Percentiles rank a stretch among this genome's conserved stretches.
phyloP scores from a whole-genome alignment of 2,888 invertebrate species.

The Mystacides longicornis region DNA sequence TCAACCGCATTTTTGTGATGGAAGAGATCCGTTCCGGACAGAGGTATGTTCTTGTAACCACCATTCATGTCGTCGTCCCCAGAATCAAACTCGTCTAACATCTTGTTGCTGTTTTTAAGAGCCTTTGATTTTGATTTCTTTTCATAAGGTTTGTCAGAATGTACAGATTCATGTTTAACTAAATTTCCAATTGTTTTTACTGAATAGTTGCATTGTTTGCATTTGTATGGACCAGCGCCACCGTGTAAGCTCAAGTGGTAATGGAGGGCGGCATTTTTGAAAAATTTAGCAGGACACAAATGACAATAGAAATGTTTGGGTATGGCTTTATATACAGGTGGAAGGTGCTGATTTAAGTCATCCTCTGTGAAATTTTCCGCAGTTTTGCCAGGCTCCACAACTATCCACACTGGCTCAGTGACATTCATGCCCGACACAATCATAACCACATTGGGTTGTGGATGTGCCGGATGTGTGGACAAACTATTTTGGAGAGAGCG shows the following conservation, averaged over 20 bases:
- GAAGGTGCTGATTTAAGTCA: slow-evolving; percentile 24
- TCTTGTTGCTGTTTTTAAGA: neutral
- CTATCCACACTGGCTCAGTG: slow-evolving; percentile 41
- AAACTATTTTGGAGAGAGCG: slow-evolving; percentile 60
- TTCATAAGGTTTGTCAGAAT: slow-evolving; percentile 35
- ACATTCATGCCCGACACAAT: slow-evolving; percentile 31
- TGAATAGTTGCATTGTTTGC: slow-evolving; percentile 63
- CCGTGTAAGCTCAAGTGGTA: slow-evolving; percentile 65
- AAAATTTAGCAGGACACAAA: slow-evolving; percentile 67
- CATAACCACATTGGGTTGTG: slow-evolving; percentile 53
- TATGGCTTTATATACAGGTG: slow-evolving; percentile 27
- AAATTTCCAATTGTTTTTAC: slow-evolving; percentile 62
- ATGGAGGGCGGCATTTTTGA: slow-evolving; percentile 60
- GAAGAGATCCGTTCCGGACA: slow-evolving; percentile 60
- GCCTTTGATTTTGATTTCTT: slow-evolving; percentile 17
- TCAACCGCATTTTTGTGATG: slow-evolving; percentile 56
- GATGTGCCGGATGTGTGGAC: slow-evolving; percentile 54
- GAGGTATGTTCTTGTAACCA: slow-evolving; percentile 50
- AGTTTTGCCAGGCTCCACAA: slow-evolving; percentile 26
- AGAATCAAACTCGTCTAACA: slow-evolving; percentile 37
- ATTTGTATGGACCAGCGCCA: slow-evolving; percentile 56
- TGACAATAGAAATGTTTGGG: slow-evolving; percentile 45
- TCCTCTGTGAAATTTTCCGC: slow-evolving; percentile 2
- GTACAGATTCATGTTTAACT: slow-evolving; percentile 55
- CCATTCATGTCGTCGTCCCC: slow-evolving; percentile 37